Conservation (phyloP, 1,140 invertebrate genomes). For the Agrypnia vestita region DNA sequence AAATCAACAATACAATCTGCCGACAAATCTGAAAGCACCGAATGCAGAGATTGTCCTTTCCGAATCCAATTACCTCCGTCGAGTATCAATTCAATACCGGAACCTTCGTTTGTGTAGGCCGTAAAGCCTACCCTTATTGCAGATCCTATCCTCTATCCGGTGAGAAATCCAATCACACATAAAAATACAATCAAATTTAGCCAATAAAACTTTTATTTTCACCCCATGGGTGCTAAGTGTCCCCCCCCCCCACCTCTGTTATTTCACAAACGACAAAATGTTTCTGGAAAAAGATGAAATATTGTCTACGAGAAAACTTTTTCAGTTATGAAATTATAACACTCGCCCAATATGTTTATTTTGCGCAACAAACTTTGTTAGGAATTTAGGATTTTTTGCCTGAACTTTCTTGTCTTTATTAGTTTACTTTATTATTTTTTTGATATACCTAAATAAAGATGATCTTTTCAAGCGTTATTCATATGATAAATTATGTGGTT, state of each 20-base stretch:
- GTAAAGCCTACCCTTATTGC: conserved; percentile 36
- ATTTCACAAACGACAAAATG: conserved; percentile 2
- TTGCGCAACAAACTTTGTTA: no score
- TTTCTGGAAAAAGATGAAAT: conserved; percentile 10
- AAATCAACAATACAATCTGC: no score
- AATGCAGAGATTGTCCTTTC: conserved; percentile 1
- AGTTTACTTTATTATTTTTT: no score
- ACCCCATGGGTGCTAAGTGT: conserved; percentile 52
- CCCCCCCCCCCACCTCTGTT: conserved; percentile 4
- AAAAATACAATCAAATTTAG: conserved; percentile 62
- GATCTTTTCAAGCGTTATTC: no score
- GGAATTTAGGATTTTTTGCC: no score
- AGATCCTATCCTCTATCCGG: conserved; percentile 48
- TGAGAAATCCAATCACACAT: conserved; percentile 58
- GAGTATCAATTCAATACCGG: conserved; percentile 39
- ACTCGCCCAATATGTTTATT: not conserved
- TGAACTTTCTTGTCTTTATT: no score
- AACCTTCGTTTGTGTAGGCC: conserved; percentile 33
- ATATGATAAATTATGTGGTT: no score
- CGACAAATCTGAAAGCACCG: no score
- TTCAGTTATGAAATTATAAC: conserved; percentile 4
- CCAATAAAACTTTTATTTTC: conserved; percentile 61
- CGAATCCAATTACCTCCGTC: conserved; percentile 33
- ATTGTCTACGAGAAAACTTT: not conserved
- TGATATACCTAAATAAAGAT: no score